These are phyloP conservation scores for Setophaga kirtlandii DNA, from an alignment of 2,113 vertebrate genomes.

Conservation along the genomic window DNA sequence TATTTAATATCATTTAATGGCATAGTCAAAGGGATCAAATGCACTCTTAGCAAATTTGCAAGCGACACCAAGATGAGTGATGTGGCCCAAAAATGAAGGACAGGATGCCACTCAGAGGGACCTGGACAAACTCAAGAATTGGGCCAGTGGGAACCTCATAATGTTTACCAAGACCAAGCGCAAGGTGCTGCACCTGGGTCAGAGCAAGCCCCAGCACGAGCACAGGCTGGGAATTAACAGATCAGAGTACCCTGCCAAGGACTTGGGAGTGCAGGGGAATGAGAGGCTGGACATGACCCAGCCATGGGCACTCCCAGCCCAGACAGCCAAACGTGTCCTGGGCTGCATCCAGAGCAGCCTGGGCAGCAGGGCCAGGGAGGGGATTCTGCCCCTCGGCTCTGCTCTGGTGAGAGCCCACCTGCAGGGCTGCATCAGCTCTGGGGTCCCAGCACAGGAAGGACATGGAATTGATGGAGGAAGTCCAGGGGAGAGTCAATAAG, in stretches of 20 bases:
- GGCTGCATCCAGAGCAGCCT: neutral
- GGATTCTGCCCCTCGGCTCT: neutral
- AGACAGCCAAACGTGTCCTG: fast-evolving
- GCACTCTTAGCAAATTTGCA: neutral
- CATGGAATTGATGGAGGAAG: neutral
- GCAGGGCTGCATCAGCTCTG: neutral
- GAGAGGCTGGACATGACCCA: neutral
- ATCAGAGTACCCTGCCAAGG: fast-evolving
- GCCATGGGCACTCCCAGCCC: neutral
- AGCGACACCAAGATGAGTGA: neutral
- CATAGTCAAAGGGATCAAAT: neutral
- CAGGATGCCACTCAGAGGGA: neutral
- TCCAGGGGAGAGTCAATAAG: neutral
- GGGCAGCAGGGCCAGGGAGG: neutral
- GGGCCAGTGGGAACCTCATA: neutral
- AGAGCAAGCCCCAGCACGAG: fast-evolving
- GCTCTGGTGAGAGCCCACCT: neutral
- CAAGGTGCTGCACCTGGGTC: neutral
- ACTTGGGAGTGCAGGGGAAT: fast-evolving
- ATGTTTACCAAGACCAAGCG: neutral
- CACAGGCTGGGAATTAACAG: neutral
- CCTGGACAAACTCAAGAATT: neutral
- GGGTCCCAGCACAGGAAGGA: neutral
- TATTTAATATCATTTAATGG: neutral
- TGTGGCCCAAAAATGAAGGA: neutral